Percentiles rank a stretch among this genome's conserved stretches.
Conservation (phyloP, 2,113 vertebrate species). For the Willisornis vidua region DNA sequence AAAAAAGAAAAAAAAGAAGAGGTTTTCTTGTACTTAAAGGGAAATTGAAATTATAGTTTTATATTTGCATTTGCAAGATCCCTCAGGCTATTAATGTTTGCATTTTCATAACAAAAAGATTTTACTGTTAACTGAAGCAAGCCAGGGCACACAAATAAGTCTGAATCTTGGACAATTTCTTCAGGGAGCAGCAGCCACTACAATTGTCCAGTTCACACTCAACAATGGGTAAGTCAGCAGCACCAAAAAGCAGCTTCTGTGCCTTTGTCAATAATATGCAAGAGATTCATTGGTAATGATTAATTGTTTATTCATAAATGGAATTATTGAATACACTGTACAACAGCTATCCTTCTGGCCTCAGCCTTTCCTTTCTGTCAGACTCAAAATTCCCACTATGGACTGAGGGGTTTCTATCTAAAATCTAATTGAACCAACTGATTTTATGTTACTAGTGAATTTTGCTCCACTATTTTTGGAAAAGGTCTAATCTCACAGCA, state of each 20-base stretch:
- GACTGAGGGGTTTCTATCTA: neutral
- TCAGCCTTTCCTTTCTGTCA: neutral
- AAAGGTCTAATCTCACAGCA: neutral
- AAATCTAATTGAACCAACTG: neutral
- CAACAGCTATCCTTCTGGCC: neutral
- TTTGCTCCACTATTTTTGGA: neutral
- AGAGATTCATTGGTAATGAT: neutral
- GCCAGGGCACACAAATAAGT: conserved; percentile 16
- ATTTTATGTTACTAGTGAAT: neutral
- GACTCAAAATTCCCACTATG: neutral
- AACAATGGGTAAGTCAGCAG: conserved; percentile 3
- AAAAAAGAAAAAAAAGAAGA: neutral
- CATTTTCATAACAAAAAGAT: conserved; percentile 55
- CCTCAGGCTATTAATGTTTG: conserved; percentile 17
- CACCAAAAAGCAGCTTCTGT: neutral
- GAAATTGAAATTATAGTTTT: conserved; percentile 44
- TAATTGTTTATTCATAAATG: conserved; percentile 1
- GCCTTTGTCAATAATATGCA: neutral
- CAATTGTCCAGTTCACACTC: conserved; percentile 17
- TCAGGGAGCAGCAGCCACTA: conserved; percentile 15
- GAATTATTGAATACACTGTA: neutral
- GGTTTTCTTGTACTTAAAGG: neutral
- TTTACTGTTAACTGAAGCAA: conserved; percentile 32
- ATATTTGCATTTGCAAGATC: conserved; percentile 57
- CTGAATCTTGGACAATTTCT: conserved; percentile 30